Evolutionary conservation across 2,888 invertebrate genomes (phyloP).

Genomic region (Carpatolechia fugitivella): DNA sequence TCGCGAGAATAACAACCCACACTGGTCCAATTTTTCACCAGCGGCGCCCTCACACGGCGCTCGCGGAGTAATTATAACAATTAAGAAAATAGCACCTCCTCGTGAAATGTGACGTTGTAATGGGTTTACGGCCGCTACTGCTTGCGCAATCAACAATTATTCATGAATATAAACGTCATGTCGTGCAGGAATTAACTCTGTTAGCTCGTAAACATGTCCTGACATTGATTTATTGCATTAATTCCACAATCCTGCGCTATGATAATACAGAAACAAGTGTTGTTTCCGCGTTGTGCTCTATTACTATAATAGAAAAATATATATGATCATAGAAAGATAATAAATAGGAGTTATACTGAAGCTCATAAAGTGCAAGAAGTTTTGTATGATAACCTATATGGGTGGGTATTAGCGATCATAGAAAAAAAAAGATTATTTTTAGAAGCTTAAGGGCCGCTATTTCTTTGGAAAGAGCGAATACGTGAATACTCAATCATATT

Average conservation of each 20-base stretch:
- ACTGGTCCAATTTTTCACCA: slow-evolving; percentile 3
- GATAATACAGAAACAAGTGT: slow-evolving; percentile 62
- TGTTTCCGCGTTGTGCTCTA: slow-evolving; percentile 23
- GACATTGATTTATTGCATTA: slow-evolving; percentile 75
- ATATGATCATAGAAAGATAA: too few relatives aligned
- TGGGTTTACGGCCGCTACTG: slow-evolving; percentile 19
- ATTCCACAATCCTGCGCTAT: slow-evolving; percentile 60
- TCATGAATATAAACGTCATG: slow-evolving; percentile 77
- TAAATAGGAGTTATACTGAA: too few relatives aligned
- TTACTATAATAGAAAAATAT: too few relatives aligned
- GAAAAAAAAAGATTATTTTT: too few relatives aligned
- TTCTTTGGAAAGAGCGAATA: too few relatives aligned
- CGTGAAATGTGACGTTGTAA: slow-evolving; percentile 2
- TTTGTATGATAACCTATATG: too few relatives aligned
- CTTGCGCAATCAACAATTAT: slow-evolving; percentile 67
- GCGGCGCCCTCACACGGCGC: not conserved
- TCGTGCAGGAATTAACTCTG: slow-evolving; percentile 75
- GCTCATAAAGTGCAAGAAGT: too few relatives aligned
- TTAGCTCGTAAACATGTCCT: slow-evolving; percentile 76
- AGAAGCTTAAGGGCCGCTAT: too few relatives aligned
- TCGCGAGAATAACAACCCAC: not conserved
- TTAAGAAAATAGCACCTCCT: slow-evolving; percentile 12
- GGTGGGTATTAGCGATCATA: too few relatives aligned
- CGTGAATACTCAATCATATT: too few relatives aligned
- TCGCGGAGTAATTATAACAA: slow-evolving; percentile 11